These are phyloP conservation scores for Doryteuthis pealeii DNA, from an alignment of 1,140 invertebrate genomes.

Conservation along the genomic window DNA sequence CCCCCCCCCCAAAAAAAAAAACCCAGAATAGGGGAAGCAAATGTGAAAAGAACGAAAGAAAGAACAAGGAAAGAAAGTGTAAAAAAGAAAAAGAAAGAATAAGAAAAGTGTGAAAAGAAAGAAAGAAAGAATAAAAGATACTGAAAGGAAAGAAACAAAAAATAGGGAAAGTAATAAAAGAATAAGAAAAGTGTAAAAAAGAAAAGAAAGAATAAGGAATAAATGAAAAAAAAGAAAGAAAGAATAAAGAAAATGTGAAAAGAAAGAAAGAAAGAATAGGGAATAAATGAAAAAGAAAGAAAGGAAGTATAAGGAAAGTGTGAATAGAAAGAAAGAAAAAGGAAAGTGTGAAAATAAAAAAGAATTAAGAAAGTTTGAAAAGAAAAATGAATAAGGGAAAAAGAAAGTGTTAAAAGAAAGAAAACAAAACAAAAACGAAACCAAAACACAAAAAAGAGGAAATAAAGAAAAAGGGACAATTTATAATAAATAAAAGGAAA, in stretches of 20 bases:
- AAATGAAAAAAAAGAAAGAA: too few relatives aligned
- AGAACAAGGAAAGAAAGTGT: neutral
- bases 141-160: neutral
- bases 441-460: neutral
- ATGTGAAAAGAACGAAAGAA: neutral
- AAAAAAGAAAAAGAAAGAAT: neutral
- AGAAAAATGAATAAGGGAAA: neutral
- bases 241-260: neutral
- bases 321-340: neutral
- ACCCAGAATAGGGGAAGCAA: neutral
- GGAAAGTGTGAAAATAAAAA: neutral
- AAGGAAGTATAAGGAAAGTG: neutral
- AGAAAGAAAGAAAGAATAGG: neutral
- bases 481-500: too few relatives aligned
- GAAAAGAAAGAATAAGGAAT: too few relatives aligned
- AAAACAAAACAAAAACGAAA: neutral
- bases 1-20: too few relatives aligned
- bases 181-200: too few relatives aligned
- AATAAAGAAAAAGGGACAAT: neutral
- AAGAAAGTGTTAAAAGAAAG: neutral
- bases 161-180: too few relatives aligned
- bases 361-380: neutral
- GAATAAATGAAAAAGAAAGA: neutral
- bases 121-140: neutral
- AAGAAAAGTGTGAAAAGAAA: neutral